These are phyloP conservation scores for Ceratina australensis DNA, from an alignment of 1,140 invertebrate species.

Conservation along the genomic window DNA sequence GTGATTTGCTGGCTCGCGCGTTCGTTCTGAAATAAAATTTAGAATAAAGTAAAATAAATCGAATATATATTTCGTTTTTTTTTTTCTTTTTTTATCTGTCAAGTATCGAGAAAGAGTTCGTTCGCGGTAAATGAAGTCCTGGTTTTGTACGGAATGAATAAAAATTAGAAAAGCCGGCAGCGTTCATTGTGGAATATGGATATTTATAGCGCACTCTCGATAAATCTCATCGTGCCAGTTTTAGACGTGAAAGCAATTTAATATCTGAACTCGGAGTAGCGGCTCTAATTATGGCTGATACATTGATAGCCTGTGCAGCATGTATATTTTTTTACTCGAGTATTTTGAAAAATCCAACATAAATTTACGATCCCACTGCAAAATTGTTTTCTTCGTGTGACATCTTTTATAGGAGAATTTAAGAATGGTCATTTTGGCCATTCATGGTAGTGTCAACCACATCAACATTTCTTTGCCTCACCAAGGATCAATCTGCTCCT, in stretches of 20 bases:
- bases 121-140: neutral
- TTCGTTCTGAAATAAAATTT: neutral
- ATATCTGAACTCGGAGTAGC: neutral
- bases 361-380: no score
- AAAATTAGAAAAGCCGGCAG: neutral
- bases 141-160: neutral
- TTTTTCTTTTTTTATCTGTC: neutral
- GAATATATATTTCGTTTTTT: no score
- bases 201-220: neutral
- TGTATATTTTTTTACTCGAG: no score
- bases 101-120: neutral
- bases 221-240: neutral
- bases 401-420: no score
- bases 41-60: neutral
- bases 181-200: neutral
- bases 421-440: no score
- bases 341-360: no score
- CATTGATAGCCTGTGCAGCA: no score
- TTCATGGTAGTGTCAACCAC: no score
- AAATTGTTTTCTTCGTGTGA: no score
- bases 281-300: no score
- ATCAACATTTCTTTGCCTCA: no score
- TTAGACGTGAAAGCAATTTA: slow-evolving; percentile 7
- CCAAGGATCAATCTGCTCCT: no score
- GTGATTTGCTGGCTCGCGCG: neutral